phyloP scores from a whole-genome alignment of 1,140 invertebrate species.

The roundworm (Caenorhabditis elegans) region DNA sequence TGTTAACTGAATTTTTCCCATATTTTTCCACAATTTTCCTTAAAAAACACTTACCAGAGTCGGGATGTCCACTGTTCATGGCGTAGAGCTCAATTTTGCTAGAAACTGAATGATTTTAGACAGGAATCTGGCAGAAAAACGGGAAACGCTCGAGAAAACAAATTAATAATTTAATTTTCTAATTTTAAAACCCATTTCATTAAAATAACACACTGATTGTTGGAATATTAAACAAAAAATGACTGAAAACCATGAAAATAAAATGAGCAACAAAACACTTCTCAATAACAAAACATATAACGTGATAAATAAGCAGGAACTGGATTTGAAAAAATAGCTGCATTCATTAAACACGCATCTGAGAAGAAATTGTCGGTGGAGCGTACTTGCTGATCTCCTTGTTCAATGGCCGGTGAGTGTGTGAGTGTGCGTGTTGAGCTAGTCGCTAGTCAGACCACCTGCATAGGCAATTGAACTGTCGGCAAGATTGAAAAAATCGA shows the following conservation, averaged over 20 bases:
- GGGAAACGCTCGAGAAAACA: background rate
- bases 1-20: too few species aligned
- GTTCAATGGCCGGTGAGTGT: too few species aligned
- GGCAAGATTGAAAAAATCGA: too few species aligned
- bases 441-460: too few species aligned
- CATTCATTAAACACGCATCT: background rate
- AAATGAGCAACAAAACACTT: too few species aligned
- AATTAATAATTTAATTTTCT: background rate
- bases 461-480: too few species aligned
- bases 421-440: too few species aligned
- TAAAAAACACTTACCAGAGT: background rate
- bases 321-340: background rate
- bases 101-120: background rate
- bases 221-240: too few species aligned
- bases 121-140: too few species aligned
- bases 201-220: too few species aligned
- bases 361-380: background rate
- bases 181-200: background rate
- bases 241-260: too few species aligned
- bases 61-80: constrained; percentile 8
- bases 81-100: constrained; percentile 23
- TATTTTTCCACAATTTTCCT: too few species aligned
- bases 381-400: background rate
- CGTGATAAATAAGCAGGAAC: background rate
- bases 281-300: background rate